These are phyloP conservation scores for Zosterops pallidus DNA, from an alignment of 2,113 vertebrate genomes.

Conservation along the genomic window DNA sequence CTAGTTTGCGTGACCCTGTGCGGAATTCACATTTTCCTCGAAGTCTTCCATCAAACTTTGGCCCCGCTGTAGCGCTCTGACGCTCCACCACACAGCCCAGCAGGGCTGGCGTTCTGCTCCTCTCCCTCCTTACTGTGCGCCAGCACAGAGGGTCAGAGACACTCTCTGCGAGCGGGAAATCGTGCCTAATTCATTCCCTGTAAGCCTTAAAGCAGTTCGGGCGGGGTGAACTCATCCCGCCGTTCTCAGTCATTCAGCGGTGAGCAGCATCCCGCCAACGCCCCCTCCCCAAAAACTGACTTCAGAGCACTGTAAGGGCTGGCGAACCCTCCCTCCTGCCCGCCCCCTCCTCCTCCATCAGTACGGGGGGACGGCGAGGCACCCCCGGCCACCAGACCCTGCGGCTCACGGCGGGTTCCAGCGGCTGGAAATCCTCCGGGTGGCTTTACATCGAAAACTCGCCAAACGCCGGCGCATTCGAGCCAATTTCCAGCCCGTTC, in stretches of 20 bases:
- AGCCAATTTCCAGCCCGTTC: not conserved
- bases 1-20: not conserved
- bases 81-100: not conserved
- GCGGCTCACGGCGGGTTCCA: not conserved
- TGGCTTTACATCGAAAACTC: not conserved
- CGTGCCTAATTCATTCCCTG: not conserved
- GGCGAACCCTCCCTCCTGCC: accelerated
- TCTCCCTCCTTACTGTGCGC: not conserved
- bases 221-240: not conserved
- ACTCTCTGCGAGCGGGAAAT: not conserved
- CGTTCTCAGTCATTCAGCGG: not conserved
- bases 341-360: too few species aligned
- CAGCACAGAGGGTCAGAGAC: not conserved
- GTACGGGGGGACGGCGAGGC: too few species aligned
- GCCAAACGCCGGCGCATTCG: not conserved
- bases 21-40: not conserved
- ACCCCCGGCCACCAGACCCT: not conserved
- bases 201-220: not conserved
- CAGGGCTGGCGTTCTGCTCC: not conserved
- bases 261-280: not conserved
- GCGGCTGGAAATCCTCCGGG: accelerated
- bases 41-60: not conserved
- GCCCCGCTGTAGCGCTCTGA: not conserved
- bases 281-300: not conserved
- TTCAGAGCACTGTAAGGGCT: not conserved